phyloP scores from a whole-genome alignment of 2,113 vertebrate genomes.

The Paraplagusia blochii region DNA sequence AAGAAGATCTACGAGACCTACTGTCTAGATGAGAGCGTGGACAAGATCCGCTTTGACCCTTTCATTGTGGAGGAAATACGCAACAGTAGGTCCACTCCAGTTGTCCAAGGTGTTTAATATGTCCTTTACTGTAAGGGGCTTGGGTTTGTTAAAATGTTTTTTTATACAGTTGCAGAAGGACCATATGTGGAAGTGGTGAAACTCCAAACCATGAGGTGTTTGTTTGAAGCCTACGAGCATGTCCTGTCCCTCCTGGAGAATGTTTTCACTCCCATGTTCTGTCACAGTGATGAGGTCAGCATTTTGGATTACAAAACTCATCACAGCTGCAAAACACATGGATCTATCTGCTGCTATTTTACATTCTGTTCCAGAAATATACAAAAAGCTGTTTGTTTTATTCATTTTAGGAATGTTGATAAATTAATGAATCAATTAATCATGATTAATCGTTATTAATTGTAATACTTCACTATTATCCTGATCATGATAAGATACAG shows the following conservation, averaged over 20 bases:
- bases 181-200: constrained; percentile 88
- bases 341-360: too few species aligned
- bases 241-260: constrained; percentile 94
- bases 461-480: too few species aligned
- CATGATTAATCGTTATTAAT: too few species aligned
- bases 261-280: constrained; percentile 97
- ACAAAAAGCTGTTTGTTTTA: too few species aligned
- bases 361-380: too few species aligned
- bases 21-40: constrained; percentile 94
- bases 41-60: constrained; percentile 95
- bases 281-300: constrained; percentile 93
- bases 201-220: constrained; percentile 93
- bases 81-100: constrained; percentile 76
- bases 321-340: too few species aligned
- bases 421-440: too few species aligned
- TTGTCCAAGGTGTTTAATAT: neutral
- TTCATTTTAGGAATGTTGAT: too few species aligned
- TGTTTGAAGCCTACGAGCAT: constrained; percentile 97
- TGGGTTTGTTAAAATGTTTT: neutral
- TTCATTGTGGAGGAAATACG: constrained; percentile 96
- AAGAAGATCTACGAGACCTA: constrained; percentile 95
- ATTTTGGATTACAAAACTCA: neutral
- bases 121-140: neutral
- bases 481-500: too few species aligned
- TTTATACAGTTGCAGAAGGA: constrained; percentile 86